Base-by-base conservation (phyloP, 2,888 invertebrate species). In the Chrysodeixis includens region DNA sequence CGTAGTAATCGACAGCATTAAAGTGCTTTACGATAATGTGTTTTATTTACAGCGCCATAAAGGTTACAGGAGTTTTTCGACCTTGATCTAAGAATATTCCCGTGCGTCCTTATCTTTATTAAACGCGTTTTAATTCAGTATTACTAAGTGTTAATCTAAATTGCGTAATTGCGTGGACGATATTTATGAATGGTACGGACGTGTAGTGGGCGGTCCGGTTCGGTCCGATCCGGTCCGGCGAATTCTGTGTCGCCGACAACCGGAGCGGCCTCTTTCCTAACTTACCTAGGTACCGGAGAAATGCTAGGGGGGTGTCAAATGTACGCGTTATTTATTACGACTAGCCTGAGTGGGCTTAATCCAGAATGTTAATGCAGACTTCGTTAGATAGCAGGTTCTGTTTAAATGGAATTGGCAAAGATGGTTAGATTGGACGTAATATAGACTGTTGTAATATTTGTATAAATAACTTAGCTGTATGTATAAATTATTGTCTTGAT, bases 201-300 rank as follows among this genome's bases (percentile, higher is more conserved):
- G 90, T 86, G 87, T 84, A 79, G 93, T 93, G 92, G 93, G 93
- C 93, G 93, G 90, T 92, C 93, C 88, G 86, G 93, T 82, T 93
- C 93, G 93, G 90, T 92, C 93, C 88, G 86, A 93, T 82, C 85
- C 76, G 76, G 86, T 82, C 82, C 79, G 77, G 82, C 80, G 78
- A 85, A 89, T 91, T 90, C 86, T 85, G 77, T 91, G 90, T 90
- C 90, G 87, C 85, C 83, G 73, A 69, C 69, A 78, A 78, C 69
- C 71, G 67, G 77, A 73, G 81, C 64, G 60, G 65, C 56, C 84
- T 83, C 82, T 85, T 83, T 84, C 80, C 78, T 62, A 85, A 85
- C 82, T 78, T 62, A 65, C n/a, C n/a, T n/a, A n/a, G n/a, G n/a
- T n/a, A n/a, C 62, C 18, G 66, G 71, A 75, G 78, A 83, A 83